Evolutionary conservation across 2,888 invertebrate genomes (phyloP).

Genomic region (Dynastes maya): DNA sequence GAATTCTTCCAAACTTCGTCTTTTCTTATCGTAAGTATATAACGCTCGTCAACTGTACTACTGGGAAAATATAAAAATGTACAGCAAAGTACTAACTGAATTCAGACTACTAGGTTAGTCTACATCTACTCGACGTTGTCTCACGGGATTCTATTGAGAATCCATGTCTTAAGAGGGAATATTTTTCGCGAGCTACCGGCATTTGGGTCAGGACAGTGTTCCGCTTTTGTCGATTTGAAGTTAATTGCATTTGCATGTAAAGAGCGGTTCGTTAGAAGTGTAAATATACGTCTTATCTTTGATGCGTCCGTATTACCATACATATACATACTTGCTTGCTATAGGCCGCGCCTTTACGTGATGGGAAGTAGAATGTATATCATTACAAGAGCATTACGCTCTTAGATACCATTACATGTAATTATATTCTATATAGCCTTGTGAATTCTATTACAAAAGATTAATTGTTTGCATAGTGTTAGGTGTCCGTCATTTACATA

Average conservation of each 20-base stretch:
- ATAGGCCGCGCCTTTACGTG: neutral
- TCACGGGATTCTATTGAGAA: neutral
- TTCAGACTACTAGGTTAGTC: neutral
- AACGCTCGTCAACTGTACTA: neutral
- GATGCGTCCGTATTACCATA: constrained; percentile 23
- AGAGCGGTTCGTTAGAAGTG: constrained; percentile 16
- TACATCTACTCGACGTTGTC: too few species aligned
- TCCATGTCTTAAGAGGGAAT: neutral
- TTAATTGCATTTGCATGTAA: constrained; percentile 20
- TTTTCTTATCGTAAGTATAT: too few species aligned
- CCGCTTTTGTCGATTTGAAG: neutral
- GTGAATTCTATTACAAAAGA: neutral
- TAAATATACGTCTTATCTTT: constrained; percentile 15
- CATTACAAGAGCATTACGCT: constrained; percentile 15
- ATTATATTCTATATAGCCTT: constrained; percentile 7
- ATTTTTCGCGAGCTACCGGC: neutral
- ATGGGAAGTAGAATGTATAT: neutral
- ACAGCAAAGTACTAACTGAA: neutral
- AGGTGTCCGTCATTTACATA: too few species aligned
- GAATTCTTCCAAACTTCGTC: too few species aligned
- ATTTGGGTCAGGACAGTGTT: neutral
- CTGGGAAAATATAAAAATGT: neutral
- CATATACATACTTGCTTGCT: neutral
- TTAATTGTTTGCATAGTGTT: neutral
- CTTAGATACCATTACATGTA: constrained; percentile 14